phyloP scores from a whole-genome alignment of 35 echinoderm and acorn worm genomes.

The Lytechinus variegatus region DNA sequence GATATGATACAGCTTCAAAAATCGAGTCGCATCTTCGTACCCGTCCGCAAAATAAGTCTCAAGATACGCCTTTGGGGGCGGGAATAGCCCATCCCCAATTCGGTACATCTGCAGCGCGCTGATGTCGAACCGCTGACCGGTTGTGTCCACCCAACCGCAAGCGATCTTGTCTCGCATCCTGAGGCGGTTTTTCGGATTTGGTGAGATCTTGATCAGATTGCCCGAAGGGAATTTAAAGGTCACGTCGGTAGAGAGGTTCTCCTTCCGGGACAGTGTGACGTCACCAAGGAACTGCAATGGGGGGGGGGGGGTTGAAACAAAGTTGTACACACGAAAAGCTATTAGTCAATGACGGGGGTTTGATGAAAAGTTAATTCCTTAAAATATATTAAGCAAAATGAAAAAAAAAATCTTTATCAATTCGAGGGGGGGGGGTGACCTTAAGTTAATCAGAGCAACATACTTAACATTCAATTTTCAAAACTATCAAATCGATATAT shows the following conservation, averaged over 20 bases:
- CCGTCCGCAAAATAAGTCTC: slow-evolving; percentile 77
- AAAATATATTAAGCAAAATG: too few relatives aligned
- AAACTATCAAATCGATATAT: too few relatives aligned
- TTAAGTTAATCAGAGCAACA: too few relatives aligned
- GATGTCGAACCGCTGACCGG: slow-evolving; percentile 88
- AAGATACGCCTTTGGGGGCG: slow-evolving; percentile 77
- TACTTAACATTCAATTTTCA: too few relatives aligned
- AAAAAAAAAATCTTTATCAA: too few relatives aligned
- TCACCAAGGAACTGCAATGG: slow-evolving; percentile 64
- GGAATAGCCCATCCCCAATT: slow-evolving; percentile 79
- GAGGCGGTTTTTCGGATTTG: slow-evolving; percentile 64
- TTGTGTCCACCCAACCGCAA: slow-evolving; percentile 85
- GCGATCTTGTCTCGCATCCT: slow-evolving; percentile 89
- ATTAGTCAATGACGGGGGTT: too few relatives aligned
- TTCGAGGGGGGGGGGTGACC: too few relatives aligned
- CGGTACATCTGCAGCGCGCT: slow-evolving; percentile 85
- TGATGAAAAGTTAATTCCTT: too few relatives aligned
- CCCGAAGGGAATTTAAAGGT: slow-evolving; percentile 63
- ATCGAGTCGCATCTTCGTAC: slow-evolving; percentile 83
- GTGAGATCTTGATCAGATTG: slow-evolving; percentile 70
- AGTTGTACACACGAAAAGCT: too few relatives aligned
- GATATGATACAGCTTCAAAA: slow-evolving; percentile 84
- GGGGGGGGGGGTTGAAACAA: neutral
- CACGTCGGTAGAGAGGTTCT: slow-evolving; percentile 62
- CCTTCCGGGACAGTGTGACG: slow-evolving; percentile 60